phyloP scores from a whole-genome alignment of 2,888 invertebrate genomes.

The Leptinotarsa peninsularis region DNA sequence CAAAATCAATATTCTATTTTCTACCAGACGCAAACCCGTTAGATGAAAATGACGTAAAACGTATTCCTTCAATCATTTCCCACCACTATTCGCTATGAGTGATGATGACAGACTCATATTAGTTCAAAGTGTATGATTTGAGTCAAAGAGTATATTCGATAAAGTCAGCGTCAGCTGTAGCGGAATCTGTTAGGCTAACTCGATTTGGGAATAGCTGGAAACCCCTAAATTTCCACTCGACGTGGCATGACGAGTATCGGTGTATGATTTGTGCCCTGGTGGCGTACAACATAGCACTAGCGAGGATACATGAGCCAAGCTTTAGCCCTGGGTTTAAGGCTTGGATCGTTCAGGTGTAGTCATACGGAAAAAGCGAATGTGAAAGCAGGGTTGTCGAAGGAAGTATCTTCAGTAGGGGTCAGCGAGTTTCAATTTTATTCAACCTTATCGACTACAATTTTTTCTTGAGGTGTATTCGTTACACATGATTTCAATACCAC shows the following conservation, averaged over 20 bases:
- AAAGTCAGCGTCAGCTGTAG: slow-evolving; percentile 22
- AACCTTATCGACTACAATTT: too few relatives aligned
- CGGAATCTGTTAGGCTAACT: slow-evolving; percentile 19
- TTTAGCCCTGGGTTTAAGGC: slow-evolving; percentile 4
- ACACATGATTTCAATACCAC: too few relatives aligned
- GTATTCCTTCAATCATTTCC: background rate
- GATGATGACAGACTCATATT: background rate
- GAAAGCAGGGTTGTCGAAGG: background rate
- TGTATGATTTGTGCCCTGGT: slow-evolving; percentile 17
- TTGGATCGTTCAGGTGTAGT: slow-evolving; percentile 13
- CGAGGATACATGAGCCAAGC: slow-evolving; percentile 11
- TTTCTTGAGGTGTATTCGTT: too few relatives aligned
- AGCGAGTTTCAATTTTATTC: background rate
- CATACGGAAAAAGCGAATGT: slow-evolving; percentile 7
- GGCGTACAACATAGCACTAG: slow-evolving; percentile 18
- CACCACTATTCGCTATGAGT: background rate
- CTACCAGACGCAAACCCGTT: background rate
- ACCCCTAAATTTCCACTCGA: slow-evolving; percentile 19
- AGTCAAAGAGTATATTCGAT: slow-evolving; percentile 21
- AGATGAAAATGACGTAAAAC: background rate
- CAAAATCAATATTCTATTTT: background rate
- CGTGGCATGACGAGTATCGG: slow-evolving; percentile 13
- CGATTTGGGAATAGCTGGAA: slow-evolving; percentile 19
- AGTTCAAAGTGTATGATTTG: slow-evolving; percentile 14
- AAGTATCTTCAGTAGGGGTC: background rate